These are phyloP conservation scores for Pterophyllum scalare DNA, from an alignment of 2,113 vertebrate genomes.

Conservation along the genomic window DNA sequence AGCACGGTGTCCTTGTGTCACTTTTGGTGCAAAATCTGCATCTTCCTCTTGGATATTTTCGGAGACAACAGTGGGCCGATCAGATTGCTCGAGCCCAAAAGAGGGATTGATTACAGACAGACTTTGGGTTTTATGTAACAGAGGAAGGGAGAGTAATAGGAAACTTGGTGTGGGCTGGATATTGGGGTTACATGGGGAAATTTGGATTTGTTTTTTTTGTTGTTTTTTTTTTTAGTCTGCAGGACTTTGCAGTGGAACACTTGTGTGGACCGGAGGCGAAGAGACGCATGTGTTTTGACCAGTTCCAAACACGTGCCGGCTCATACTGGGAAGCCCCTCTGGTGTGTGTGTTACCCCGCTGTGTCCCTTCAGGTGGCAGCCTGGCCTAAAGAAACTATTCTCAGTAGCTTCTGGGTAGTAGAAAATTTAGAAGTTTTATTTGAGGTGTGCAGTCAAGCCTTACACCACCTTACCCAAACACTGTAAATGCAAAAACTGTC, in stretches of 20 bases:
- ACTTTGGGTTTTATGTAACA: conserved; percentile 23
- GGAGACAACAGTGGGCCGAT: conserved; percentile 23
- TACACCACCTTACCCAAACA: not conserved
- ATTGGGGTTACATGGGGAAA: conserved; percentile 28
- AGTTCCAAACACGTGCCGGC: conserved; percentile 53
- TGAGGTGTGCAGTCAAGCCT: not conserved
- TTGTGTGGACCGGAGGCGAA: conserved; percentile 36
- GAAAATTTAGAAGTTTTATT: not conserved
- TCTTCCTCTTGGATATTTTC: conserved; percentile 31
- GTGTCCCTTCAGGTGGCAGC: conserved; percentile 7
- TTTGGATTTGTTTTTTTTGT: not conserved
- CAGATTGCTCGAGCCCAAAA: conserved; percentile 52
- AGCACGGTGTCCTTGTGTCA: not conserved
- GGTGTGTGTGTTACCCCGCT: conserved; percentile 17
- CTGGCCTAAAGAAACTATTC: not conserved
- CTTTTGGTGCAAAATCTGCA: conserved; percentile 34
- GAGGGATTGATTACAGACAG: conserved; percentile 58
- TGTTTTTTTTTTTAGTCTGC: conserved; percentile 4
- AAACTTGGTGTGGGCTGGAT: conserved; percentile 13
- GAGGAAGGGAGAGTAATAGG: conserved; percentile 21
- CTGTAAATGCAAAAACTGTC: not conserved
- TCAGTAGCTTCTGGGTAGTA: not conserved
- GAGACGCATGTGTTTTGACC: conserved; percentile 48
- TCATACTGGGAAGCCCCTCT: conserved; percentile 28
- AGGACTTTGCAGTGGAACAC: conserved; percentile 41